A percentile compares a stretch with the other conserved stretches of the same genome.
Evolutionary conservation across 2,113 vertebrate genomes (phyloP).

Genomic region (Malurus alboscapulatus): DNA sequence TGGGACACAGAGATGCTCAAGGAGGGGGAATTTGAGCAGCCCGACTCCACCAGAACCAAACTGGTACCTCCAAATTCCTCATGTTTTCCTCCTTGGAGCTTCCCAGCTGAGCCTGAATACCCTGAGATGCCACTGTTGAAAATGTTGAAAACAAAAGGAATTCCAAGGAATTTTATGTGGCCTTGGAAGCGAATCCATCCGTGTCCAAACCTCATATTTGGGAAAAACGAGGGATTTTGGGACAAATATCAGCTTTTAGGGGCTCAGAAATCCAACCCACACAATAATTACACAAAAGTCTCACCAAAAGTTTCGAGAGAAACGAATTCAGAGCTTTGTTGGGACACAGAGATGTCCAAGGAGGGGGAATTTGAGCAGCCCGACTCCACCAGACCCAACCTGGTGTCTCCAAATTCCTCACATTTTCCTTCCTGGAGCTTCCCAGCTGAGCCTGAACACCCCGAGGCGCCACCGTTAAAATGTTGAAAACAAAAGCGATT

Average conservation of each 20-base stretch:
- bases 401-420: too few relatives aligned
- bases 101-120: neutral
- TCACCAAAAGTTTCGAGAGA: too few relatives aligned
- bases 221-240: neutral
- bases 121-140: too few relatives aligned
- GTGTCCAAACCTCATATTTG: rapidly evolving
- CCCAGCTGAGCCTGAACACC: too few relatives aligned
- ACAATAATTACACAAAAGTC: too few relatives aligned
- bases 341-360: too few relatives aligned
- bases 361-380: too few relatives aligned
- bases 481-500: neutral
- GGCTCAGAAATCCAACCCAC: neutral
- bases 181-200: neutral
- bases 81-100: neutral
- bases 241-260: rapidly evolving
- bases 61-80: neutral
- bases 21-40: neutral
- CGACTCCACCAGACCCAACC: too few relatives aligned
- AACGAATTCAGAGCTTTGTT: too few relatives aligned
- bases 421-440: too few relatives aligned
- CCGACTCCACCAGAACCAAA: neutral
- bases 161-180: neutral
- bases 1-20: neutral
- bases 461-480: too few relatives aligned
- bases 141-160: rapidly evolving